A percentile compares a stretch with the other conserved stretches of the same genome.
Evolutionary conservation across 1,140 invertebrate species (phyloP).

Genomic region (Eciton burchellii): DNA sequence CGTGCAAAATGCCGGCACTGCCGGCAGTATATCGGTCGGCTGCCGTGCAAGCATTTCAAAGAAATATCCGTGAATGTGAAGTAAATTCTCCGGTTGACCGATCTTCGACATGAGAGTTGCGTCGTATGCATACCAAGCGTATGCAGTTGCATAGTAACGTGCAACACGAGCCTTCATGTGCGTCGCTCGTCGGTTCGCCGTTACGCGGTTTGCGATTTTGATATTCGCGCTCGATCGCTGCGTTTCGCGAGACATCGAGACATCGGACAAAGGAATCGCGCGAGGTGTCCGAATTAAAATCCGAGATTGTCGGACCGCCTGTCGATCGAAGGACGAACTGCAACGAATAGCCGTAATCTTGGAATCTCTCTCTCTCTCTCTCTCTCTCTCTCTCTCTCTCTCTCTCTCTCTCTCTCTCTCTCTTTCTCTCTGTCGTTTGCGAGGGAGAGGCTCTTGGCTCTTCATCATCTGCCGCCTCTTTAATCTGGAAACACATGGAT

Average conservation of each 20-base stretch:
- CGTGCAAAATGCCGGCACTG: neutral
- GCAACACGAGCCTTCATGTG: slow-evolving; percentile 64
- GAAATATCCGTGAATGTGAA: slow-evolving; percentile 15
- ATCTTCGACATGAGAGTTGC: slow-evolving; percentile 44
- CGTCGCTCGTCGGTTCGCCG: slow-evolving; percentile 55
- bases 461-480: neutral
- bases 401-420: no score
- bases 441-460: no score
- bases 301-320: no score
- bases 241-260: neutral
- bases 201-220: slow-evolving; percentile 23
- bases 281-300: no score
- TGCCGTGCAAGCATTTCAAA: neutral
- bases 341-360: neutral
- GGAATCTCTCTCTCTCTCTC: neutral
- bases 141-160: slow-evolving; percentile 54
- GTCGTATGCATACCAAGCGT: slow-evolving; percentile 39
- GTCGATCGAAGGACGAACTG: no score
- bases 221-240: slow-evolving; percentile 19
- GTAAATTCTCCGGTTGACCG: slow-evolving; percentile 46
- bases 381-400: no score
- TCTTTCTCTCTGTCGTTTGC: no score
- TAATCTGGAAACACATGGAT: slow-evolving; percentile 50
- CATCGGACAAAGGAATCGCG: no score
- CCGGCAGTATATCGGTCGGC: neutral